Conservation (phyloP, 2,888 invertebrate species). For the Ophonus ardosiacus region DNA sequence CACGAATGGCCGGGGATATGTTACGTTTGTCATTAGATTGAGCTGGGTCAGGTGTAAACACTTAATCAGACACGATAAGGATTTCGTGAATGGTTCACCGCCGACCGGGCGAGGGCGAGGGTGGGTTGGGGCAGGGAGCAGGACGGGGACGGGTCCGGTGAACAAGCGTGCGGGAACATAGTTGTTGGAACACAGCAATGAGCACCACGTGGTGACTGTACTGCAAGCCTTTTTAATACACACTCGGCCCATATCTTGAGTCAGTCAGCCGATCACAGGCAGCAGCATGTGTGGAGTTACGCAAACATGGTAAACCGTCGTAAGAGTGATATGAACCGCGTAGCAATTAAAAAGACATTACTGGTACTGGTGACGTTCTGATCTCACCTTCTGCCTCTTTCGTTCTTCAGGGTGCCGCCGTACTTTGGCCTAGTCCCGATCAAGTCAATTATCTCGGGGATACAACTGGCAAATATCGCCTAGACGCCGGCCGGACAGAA, state of each 20-base stretch:
- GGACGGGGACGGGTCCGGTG: constrained; percentile 37
- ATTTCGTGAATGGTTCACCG: constrained; percentile 33
- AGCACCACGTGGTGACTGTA: constrained; percentile 63
- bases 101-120: constrained; percentile 16
- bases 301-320: constrained; percentile 36
- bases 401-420: constrained; percentile 99
- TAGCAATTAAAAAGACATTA: constrained; percentile 69
- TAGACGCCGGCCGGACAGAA: constrained; percentile 82
- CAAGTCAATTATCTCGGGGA: constrained; percentile 99
- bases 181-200: constrained; percentile 63
- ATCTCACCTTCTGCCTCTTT: constrained; percentile 99
- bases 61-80: constrained; percentile 59
- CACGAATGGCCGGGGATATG: constrained; percentile 20
- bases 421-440: constrained; percentile 99
- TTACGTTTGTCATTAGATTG: constrained; percentile 54
- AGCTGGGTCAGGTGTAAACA: constrained; percentile 48
- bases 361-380: constrained; percentile 67
- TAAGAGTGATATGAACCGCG: constrained; percentile 70
- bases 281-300: constrained; percentile 28
- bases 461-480: constrained; percentile 99
- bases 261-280: not conserved
- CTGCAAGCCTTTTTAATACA: constrained; percentile 64
- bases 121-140: not conserved
- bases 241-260: constrained; percentile 60
- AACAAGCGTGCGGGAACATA: constrained; percentile 65